phyloP scores from a whole-genome alignment of 2,113 vertebrate species.

The Odontophorus gujanensis region DNA sequence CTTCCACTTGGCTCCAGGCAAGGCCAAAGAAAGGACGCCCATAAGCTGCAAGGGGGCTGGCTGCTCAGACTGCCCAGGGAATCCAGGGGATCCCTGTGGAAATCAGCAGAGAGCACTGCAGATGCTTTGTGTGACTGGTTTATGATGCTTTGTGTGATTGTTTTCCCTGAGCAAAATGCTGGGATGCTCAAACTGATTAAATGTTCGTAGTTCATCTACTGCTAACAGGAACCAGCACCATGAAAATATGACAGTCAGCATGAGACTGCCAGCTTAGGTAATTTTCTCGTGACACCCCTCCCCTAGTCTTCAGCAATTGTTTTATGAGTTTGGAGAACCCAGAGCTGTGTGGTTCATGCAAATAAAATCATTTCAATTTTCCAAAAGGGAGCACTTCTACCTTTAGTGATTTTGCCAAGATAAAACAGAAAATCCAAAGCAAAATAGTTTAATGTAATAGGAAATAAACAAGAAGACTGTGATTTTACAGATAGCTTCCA shows the following conservation, averaged over 20 bases:
- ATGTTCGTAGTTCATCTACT: background rate
- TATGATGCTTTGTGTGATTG: background rate
- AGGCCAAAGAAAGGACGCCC: background rate
- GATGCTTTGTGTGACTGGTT: background rate
- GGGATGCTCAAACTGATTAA: background rate
- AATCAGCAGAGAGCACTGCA: background rate
- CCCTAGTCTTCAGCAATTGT: background rate
- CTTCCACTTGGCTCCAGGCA: background rate
- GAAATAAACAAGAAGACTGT: background rate
- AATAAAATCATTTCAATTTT: background rate
- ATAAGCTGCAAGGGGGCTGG: background rate
- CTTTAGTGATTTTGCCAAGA: background rate
- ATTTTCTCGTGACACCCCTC: background rate
- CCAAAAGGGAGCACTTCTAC: background rate
- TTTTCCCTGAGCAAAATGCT: background rate
- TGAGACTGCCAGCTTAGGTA: background rate
- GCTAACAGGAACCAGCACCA: background rate
- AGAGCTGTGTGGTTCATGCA: background rate
- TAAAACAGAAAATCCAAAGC: background rate
- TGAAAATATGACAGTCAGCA: background rate
- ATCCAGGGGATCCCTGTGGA: fast-evolving
- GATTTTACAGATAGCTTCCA: background rate
- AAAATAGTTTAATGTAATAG: conserved; percentile 21
- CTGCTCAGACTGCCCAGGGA: background rate
- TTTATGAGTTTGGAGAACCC: background rate